Base-by-base conservation (phyloP, 2,888 invertebrate species). In the Hoplodrina ambigua region DNA sequence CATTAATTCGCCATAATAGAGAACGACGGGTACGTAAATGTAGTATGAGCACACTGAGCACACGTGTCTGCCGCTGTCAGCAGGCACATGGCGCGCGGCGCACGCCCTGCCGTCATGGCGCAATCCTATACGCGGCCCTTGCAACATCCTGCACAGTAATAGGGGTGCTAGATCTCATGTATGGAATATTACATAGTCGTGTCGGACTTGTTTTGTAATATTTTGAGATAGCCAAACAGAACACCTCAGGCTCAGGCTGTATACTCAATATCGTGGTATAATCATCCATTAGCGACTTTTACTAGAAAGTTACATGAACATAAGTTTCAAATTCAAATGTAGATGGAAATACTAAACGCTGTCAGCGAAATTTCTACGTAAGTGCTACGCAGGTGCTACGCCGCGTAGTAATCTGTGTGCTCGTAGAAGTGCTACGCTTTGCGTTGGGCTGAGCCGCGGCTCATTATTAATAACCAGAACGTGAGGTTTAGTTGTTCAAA, bases 351-450 rank as follows among this genome's bases (percentile, higher is more conserved):
- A 44, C 19, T 63, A 37, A 44, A 25, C 25, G 25, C 25, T 25
- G 25, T 25, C 25, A 41, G 61, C 52, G 61, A 72, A 73, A 53
- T 52, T 17, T 19, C 19, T 46, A 61, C 62, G 15, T 49, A 25
- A 74, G 74, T 70, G 69, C 84, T 77, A 69, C 73, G 62, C 79
- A 74, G 69, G 73, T 76, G 82, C 82, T 84, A 80, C 75, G 77
- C 30, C 60, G 67, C 77, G 72, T 74, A 81, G 71, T 73, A 72
- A 69, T 69, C 63, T 58, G 60, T 59, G 65, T 59, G 58, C 68
- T 74, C 58, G 64, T 73, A 63, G 52, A 30, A 60, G 68, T 61
- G 66, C 57, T 82, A 71, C 68, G 76, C 8, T 55, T 56, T 63
- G 33, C 49, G 54, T 54, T 1, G 17, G 69, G 58, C 65, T 65